Base-by-base conservation (phyloP, 1,140 invertebrate genomes). In the Listronotus oregonensis region DNA sequence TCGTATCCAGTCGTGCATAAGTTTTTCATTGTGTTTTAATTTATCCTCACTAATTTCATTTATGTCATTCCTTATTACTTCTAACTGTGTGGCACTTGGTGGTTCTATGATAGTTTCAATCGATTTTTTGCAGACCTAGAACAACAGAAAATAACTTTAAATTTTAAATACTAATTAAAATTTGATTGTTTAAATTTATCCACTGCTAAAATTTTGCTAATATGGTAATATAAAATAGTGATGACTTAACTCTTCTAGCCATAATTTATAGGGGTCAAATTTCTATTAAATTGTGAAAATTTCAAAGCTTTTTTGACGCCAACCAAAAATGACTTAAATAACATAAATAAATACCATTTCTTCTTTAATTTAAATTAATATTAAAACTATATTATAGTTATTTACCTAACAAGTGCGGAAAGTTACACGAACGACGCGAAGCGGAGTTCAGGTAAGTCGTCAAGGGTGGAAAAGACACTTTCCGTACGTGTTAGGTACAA, bases 1-100 rank as follows among this genome's bases (percentile, higher is more conserved):
- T 1, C 64, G 47, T 3, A 74, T 68, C 74, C 71, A 74, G n/a
- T 56, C 46, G n/a, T 66, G 47, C 9, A 73, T 51, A 6, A 64
- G 37, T 17, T 61, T 50, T 54, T 73, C 58, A 50, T 70, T 66
- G 40, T 72, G 66, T 43, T 57, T 56, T 40, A 71, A 44, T 34
- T 61, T 65, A 7, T 62, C 63, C 21, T 65, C 63, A 14, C 18
- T 49, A 50, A 31, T 49, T 66, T 69, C 72, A 10, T 64, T 64
- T 15, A 69, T 27, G 11, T 71, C 62, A 14, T 47, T 37, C 31
- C 21, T n/a, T 6, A 74, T 73, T 1, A 44, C 49, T 12, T 60
- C 18, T 47, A 69, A 27, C 18, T 58, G 61, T 43, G 40, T 21
- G 10, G 32, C 39, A 40, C 21, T 58, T 10, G 66, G 66, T 12